These are phyloP conservation scores for Dicycla oo DNA, from an alignment of 2,888 invertebrate genomes.

Conservation along the genomic window DNA sequence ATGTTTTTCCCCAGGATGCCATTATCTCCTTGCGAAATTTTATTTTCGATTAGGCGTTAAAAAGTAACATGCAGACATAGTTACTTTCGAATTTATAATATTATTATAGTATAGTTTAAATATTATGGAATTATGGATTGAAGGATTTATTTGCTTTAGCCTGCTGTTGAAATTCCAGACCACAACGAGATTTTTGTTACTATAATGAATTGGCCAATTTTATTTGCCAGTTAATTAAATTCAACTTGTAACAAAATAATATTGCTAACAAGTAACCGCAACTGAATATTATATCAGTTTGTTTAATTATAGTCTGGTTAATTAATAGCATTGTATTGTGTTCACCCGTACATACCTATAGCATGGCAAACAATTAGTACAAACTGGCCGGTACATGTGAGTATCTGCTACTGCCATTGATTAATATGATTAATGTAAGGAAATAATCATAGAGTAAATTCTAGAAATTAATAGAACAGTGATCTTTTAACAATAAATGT, in stretches of 20 bases:
- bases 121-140: too few relatives aligned
- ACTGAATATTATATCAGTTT: conserved; percentile 6
- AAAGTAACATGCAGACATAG: too few relatives aligned
- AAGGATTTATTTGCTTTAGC: background rate
- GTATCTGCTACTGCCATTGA: conserved; percentile 2
- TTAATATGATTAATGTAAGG: conserved; percentile 2
- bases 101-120: too few relatives aligned
- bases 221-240: background rate
- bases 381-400: background rate
- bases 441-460: background rate
- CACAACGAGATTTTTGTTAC: background rate
- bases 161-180: background rate
- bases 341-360: background rate
- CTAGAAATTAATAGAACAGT: background rate
- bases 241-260: background rate
- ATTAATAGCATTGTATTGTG: conserved; percentile 30
- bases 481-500: background rate
- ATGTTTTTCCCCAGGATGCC: too few relatives aligned
- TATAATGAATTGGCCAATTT: background rate
- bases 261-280: background rate
- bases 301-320: conserved; percentile 32
- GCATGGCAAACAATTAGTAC: conserved; percentile 8
- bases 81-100: too few relatives aligned
- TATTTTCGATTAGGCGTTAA: too few relatives aligned
- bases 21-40: too few relatives aligned